Evolutionary conservation across 1,140 invertebrate species (phyloP).

Genomic region (Diorhabda elongata): DNA sequence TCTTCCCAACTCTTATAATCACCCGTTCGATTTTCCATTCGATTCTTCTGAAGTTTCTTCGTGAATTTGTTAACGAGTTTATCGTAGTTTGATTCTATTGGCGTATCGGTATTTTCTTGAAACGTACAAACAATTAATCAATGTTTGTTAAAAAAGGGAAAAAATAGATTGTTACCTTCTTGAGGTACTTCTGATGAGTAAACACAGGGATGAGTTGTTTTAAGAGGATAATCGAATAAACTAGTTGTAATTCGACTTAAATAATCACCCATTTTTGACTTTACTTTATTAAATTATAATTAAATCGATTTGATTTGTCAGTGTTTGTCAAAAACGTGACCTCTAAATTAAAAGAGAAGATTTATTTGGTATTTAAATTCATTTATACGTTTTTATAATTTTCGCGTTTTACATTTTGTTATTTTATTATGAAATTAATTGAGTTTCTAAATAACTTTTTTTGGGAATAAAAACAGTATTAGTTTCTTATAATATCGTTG

Average conservation of each 20-base stretch:
- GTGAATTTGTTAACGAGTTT: constrained; percentile 52
- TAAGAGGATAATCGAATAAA: neutral
- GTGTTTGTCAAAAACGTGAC: too few relatives aligned
- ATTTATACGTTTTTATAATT: too few relatives aligned
- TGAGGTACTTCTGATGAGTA: neutral
- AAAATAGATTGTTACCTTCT: neutral
- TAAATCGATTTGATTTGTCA: too few relatives aligned
- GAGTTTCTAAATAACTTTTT: too few relatives aligned
- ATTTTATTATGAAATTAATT: too few relatives aligned
- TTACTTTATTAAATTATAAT: too few relatives aligned
- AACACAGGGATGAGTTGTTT: neutral
- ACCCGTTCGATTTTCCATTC: constrained; percentile 8
- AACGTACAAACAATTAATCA: neutral
- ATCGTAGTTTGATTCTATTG: constrained; percentile 11
- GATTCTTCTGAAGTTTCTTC: constrained; percentile 46
- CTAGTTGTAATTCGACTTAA: neutral
- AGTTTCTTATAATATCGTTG: too few relatives aligned
- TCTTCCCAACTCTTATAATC: constrained; percentile 12
- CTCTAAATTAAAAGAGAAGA: too few relatives aligned
- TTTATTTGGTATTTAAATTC: too few relatives aligned
- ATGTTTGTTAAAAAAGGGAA: neutral
- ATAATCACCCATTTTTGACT: neutral
- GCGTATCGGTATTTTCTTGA: neutral
- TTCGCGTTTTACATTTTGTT: too few relatives aligned
- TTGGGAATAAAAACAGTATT: too few relatives aligned